Evolutionary conservation across 2,113 vertebrate species (phyloP).

Genomic region (Phrynosoma platyrhinos): DNA sequence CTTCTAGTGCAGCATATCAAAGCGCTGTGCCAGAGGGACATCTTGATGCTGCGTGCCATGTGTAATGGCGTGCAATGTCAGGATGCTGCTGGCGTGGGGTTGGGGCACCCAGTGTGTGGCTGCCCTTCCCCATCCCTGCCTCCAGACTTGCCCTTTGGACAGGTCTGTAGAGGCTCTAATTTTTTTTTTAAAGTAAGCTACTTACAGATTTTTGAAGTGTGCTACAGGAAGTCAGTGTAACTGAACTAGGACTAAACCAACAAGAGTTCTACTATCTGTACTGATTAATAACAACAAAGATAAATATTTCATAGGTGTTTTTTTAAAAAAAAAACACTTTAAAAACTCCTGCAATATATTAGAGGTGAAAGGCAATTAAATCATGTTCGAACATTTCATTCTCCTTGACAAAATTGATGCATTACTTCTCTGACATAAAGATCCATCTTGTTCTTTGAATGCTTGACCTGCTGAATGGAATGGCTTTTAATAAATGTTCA

Average conservation of each 20-base stretch:
- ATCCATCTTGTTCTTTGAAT: conserved; percentile 29
- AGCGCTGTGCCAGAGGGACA: no score
- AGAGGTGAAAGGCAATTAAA: not conserved
- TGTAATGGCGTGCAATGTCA: no score
- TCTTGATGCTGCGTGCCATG: no score
- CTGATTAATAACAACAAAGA: not conserved
- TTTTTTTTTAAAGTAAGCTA: no score
- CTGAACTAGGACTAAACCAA: not conserved
- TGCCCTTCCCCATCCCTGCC: no score
- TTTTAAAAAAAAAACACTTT: not conserved
- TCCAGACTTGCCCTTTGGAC: no score
- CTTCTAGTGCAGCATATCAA: no score
- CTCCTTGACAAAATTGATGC: not conserved
- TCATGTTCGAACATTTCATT: rapidly evolving
- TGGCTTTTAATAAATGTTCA: conserved; percentile 21
- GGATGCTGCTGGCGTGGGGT: no score
- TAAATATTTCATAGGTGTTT: not conserved
- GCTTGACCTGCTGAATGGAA: not conserved
- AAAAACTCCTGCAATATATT: not conserved
- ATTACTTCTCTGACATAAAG: not conserved
- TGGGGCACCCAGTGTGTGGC: no score
- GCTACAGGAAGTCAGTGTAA: not conserved
- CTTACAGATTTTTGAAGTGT: not conserved
- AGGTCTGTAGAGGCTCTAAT: no score
- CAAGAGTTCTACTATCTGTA: not conserved